Evolutionary conservation across 23 tunicate species (phyloP).

Genomic region (Trididemnum nubilum): DNA sequence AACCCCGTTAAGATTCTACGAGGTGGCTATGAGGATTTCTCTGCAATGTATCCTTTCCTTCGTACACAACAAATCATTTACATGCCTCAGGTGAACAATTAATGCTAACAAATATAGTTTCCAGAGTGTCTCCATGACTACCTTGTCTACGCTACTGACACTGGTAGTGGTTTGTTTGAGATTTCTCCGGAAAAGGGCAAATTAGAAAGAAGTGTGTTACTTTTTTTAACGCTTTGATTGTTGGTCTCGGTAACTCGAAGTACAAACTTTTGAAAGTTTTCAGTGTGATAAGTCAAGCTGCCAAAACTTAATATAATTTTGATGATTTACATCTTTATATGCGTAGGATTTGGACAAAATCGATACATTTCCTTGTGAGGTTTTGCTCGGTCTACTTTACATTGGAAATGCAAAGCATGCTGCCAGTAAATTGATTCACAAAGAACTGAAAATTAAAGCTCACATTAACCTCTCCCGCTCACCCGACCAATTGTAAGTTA

Average conservation of each 20-base stretch:
- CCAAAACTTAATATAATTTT: no score
- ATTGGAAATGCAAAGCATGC: constrained; percentile 81
- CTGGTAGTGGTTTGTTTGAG: background rate
- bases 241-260: no score
- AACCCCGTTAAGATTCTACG: constrained; percentile 86
- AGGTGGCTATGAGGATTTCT: constrained; percentile 92
- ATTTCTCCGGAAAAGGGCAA: background rate
- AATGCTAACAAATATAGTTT: no score
- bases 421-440: constrained; percentile 49
- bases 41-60: constrained; percentile 91
- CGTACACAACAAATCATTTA: constrained; percentile 88
- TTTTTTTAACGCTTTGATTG: no score
- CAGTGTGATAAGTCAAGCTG: no score
- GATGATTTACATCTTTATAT: background rate
- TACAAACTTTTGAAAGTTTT: no score
- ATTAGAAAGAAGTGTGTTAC: no score
- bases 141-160: no score
- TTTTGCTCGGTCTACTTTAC: constrained; percentile 76
- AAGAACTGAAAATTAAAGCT: constrained; percentile 80
- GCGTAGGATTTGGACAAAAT: constrained; percentile 73
- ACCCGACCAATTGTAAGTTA: constrained; percentile 57
- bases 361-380: constrained; percentile 83
- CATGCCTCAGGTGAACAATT: constrained; percentile 68
- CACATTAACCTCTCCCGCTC: constrained; percentile 68
- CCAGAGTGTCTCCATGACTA: background rate